phyloP scores from a whole-genome alignment of 1,140 invertebrate genomes.

The Drosophila arizonae region DNA sequence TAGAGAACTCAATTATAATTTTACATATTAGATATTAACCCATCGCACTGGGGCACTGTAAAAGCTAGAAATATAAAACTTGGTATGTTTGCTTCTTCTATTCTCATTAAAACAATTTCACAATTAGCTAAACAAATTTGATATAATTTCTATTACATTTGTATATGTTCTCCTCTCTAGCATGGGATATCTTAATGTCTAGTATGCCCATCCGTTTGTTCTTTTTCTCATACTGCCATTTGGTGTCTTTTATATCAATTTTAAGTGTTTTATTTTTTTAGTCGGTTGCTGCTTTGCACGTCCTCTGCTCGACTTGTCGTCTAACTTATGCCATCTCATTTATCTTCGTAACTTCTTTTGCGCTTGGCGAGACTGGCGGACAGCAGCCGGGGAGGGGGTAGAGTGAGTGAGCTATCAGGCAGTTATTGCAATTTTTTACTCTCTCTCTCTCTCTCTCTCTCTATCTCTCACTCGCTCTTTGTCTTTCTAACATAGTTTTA shows the following conservation, averaged over 20 bases:
- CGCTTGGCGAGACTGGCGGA: not conserved
- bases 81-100: too few relatives aligned
- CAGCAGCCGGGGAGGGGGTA: too few relatives aligned
- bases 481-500: conserved; percentile 25
- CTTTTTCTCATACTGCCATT: conserved; percentile 15
- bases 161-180: not conserved
- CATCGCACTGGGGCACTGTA: too few relatives aligned
- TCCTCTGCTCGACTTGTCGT: conserved; percentile 70
- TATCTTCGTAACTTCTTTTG: conserved; percentile 71
- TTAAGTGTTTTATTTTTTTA: conserved; percentile 57
- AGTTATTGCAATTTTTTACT: conserved; percentile 66
- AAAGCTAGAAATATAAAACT: too few relatives aligned
- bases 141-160: too few relatives aligned
- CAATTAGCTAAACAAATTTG: too few relatives aligned
- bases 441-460: not conserved
- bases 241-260: conserved; percentile 65
- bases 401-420: conserved; percentile 19
- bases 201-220: not conserved
- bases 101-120: too few relatives aligned
- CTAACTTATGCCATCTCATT: conserved; percentile 81
- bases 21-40: too few relatives aligned
- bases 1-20: too few relatives aligned
- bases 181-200: not conserved
- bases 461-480: not conserved
- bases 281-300: conserved; percentile 35